Conservation (phyloP, 2,113 vertebrate genomes). For the Mastomys coucha region DNA sequence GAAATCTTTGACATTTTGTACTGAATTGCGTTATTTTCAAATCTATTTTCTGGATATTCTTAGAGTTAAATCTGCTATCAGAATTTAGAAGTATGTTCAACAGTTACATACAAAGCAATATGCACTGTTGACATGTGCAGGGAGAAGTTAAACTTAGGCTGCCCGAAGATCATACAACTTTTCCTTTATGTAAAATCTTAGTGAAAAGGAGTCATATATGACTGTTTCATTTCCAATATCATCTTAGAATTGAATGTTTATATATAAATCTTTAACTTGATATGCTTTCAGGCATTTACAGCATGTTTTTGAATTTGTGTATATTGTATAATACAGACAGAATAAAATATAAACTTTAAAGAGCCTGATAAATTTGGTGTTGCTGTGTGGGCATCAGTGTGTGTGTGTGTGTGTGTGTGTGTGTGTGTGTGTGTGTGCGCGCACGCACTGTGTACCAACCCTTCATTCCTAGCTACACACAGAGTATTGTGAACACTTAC, state of each 20-base stretch:
- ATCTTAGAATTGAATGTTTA: background rate
- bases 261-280: background rate
- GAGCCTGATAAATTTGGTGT: background rate
- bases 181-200: background rate
- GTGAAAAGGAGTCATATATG: background rate
- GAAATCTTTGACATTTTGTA: conserved; percentile 28
- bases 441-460: background rate
- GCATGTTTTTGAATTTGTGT: background rate
- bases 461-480: background rate
- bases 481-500: background rate
- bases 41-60: background rate
- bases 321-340: background rate
- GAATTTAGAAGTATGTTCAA: background rate
- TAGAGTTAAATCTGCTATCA: background rate
- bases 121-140: background rate
- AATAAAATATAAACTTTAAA: background rate
- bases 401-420: too few species aligned
- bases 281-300: background rate
- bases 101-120: background rate
- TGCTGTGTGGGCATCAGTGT: too few species aligned
- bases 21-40: conserved; percentile 24
- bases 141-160: background rate
- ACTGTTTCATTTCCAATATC: background rate
- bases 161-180: background rate
- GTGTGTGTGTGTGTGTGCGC: too few species aligned